These are phyloP conservation scores for Crypturellus tataupa DNA, from an alignment of 2,797 vertebrate genomes.

Conservation along the genomic window DNA sequence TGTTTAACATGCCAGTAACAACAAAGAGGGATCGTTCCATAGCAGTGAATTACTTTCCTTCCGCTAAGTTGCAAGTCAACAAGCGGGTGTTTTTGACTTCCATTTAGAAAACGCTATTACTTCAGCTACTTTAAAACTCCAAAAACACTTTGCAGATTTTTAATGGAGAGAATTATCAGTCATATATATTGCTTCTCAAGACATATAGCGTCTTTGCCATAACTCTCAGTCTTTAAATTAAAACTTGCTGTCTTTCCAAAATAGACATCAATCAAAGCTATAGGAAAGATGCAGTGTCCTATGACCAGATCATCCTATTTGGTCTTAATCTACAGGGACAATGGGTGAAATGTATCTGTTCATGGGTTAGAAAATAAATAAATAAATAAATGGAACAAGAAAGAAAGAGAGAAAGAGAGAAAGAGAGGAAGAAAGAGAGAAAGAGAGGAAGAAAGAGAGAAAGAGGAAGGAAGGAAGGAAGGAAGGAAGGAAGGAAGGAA, in stretches of 20 bases:
- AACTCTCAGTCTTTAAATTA: neutral
- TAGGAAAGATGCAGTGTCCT: neutral
- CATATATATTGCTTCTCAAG: neutral
- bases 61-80: neutral
- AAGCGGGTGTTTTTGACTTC: neutral
- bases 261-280: neutral
- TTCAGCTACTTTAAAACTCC: neutral
- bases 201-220: neutral
- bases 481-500: too few relatives aligned
- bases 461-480: too few relatives aligned
- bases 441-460: too few relatives aligned
- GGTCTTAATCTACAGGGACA: neutral
- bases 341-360: neutral
- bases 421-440: too few relatives aligned
- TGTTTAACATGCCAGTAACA: neutral
- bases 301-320: neutral
- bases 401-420: neutral
- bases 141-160: neutral
- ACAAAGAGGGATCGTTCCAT: neutral
- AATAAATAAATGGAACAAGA: neutral
- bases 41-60: neutral
- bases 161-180: neutral
- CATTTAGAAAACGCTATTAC: neutral
- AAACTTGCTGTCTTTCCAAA: neutral
- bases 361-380: conserved; percentile 21